Base-by-base conservation (phyloP, 2,113 vertebrate genomes). In the Cynopterus brachyotis region DNA sequence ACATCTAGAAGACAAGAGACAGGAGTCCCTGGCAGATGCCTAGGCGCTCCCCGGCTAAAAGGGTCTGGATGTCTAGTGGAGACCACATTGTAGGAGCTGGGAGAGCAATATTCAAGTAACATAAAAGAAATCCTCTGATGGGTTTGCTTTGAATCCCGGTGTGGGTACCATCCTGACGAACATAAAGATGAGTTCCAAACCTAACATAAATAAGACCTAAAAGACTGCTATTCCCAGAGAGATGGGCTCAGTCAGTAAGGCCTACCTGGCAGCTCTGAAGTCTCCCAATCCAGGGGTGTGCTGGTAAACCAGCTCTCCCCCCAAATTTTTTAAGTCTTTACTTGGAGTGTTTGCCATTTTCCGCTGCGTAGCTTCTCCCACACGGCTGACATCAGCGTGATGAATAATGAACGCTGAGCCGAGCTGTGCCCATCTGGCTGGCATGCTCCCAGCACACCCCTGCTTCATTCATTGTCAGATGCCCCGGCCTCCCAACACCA, bases 351-450 rank as follows among this genome's bases (percentile, higher is more conserved):
- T 37, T 59, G 81, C 42, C 64, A 42, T 0, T 64, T 40, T 22
- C 28, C 59, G 15, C 0, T 17, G 45, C 7, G n/a, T 83, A 42
- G 35, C 20, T 40, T 42, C 64, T 92, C 37, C 53, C 28, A 16
- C 0, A 0, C 0, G 1, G 59, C 59, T 22, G 28, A 85, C 22
- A 30, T 26, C 12, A 6, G 2, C n/a, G 8, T 0, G 5, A 9
- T 10, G 30, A 13, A 13, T 9, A 26, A 32, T 2, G 15, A 42
- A 26, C 1, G 9, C 67, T 11, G 22, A 53, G 17, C 47, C 45
- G 45, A 20, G 47, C 22, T 0, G n/a, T 2, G 19, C 2, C 47
- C 37, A 3, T 1, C 13, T 8, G 42, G 10, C 32, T 37, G 13
- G 5, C 19, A 24, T 0, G 1, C 10, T 11, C 28, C n/a, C 5